Base-by-base conservation (phyloP, 2,113 vertebrate species). In the Lophura nycthemera region DNA sequence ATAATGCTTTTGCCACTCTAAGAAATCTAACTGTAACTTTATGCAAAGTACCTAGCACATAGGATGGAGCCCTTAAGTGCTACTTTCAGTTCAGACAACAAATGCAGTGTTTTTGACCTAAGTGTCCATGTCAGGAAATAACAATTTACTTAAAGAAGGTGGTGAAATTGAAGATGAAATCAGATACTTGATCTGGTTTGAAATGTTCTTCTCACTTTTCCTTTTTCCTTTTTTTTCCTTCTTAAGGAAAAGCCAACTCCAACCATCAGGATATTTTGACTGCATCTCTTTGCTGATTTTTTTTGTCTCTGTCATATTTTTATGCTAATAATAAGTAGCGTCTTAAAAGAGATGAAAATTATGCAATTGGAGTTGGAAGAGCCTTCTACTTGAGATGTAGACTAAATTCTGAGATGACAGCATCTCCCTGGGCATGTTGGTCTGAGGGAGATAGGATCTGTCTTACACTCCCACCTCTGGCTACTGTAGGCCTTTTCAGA, bases 161-260 rank as follows among this genome's bases (percentile, higher is more conserved):
- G 54, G 20, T 88, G 77, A 60, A 74, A 2, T 34, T 75, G 61
- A 88, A 93, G 61, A 16, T 71, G 34, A 56, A 93, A 90, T 74
- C 57, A 84, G 32, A 38, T 90, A 21, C 21, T 92, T 92, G 50
- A 30, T 90, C 45, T 86, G 42, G 6, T 84, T 90, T 84, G 34
- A 81, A 81, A 42, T 90, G 83, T 88, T n/a, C 15, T 79, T 64
- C 29, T 70, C 52, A 61, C 69, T 93, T 74, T 48, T 22, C 47
- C 21, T 21, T 48, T 48, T 48, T 48, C 9, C 19, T 27, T 52
- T 27, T 40, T 66, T 85, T 74, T 38, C 22, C 15, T 66, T 64
- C 34, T 78, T 86, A 30, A 72, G 75, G 40, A 40, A 69, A 90
- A 65, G 47, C n/a, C 43, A 86, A 48, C 63, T 38, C 19, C 21